Conservation (phyloP, 2,113 vertebrate species). For the Nesoenas mayeri region DNA sequence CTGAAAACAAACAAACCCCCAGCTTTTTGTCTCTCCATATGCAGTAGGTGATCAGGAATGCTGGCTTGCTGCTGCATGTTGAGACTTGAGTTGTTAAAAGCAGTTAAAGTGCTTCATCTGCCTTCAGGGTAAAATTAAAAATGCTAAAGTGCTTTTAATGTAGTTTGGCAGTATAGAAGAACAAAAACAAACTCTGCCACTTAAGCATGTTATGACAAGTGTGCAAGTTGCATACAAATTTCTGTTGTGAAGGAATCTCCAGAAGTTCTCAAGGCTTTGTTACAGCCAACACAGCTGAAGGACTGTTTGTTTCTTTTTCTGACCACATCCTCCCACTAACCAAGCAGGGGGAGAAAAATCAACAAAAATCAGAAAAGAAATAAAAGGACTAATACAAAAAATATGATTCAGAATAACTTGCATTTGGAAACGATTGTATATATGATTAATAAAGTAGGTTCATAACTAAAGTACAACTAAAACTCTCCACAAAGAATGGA, state of each 20-base stretch:
- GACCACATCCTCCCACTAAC: not conserved
- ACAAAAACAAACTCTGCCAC: not conserved
- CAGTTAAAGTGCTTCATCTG: constrained; percentile 40
- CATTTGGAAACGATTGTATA: not conserved
- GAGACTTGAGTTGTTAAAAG: constrained; percentile 49
- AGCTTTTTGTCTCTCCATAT: not conserved
- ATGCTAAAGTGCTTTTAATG: not conserved
- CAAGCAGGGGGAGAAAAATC: not conserved
- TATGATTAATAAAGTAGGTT: not conserved
- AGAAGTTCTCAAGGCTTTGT: not conserved
- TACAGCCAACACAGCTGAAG: not conserved
- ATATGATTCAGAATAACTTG: not conserved
- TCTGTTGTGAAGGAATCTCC: not conserved
- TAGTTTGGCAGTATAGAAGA: not conserved
- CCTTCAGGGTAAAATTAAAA: constrained; percentile 35
- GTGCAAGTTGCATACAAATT: not conserved
- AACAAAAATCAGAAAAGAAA: not conserved
- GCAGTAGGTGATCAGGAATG: constrained; percentile 14
- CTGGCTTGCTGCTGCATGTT: constrained; percentile 29
- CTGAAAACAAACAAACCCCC: too few species aligned
- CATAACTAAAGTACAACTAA: not conserved
- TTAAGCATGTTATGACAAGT: constrained; percentile 44
- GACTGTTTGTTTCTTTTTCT: not conserved
- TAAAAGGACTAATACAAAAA: not conserved
- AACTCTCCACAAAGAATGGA: not conserved